Evolutionary conservation across 1,140 invertebrate genomes (phyloP).

Genomic region (Cotesia typhae): DNA sequence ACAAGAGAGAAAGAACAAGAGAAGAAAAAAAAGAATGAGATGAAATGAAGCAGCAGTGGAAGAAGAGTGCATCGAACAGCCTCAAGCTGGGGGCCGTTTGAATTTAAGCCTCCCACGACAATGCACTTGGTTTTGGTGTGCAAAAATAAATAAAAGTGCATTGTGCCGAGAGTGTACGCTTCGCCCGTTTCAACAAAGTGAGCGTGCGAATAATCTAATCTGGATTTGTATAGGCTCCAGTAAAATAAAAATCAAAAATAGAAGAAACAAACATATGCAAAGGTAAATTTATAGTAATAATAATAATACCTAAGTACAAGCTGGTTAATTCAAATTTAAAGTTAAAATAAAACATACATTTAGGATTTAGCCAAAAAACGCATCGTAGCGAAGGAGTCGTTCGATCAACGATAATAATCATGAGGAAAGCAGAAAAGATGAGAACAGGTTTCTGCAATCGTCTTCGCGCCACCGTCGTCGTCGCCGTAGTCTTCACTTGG

Average conservation of each 20-base stretch:
- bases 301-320: too few species aligned
- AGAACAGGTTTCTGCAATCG: slow-evolving; percentile 63
- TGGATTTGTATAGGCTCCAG: slow-evolving; percentile 22
- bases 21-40: slow-evolving; percentile 26
- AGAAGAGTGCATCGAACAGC: slow-evolving; percentile 37
- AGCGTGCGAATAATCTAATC: slow-evolving; percentile 45
- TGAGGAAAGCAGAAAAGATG: slow-evolving; percentile 60
- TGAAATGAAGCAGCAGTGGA: slow-evolving; percentile 27
- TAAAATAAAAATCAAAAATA: neutral
- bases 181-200: slow-evolving; percentile 46
- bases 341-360: too few species aligned
- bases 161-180: slow-evolving; percentile 47
- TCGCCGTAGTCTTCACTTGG: slow-evolving; percentile 1
- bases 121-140: slow-evolving; percentile 44
- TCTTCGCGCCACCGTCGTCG: slow-evolving; percentile 24
- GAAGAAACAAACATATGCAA: neutral
- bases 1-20: slow-evolving; percentile 21
- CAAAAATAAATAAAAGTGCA: slow-evolving; percentile 47
- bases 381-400: slow-evolving; percentile 21
- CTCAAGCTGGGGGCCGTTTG: slow-evolving; percentile 48
- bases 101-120: slow-evolving; percentile 60
- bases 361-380: too few species aligned
- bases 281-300: neutral
- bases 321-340: too few species aligned
- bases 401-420: slow-evolving; percentile 53